Evolutionary conservation across 1,140 invertebrate genomes (phyloP), one percentile per base, ranked within the genome.

Genomic region (Cydia strobilella): DNA sequence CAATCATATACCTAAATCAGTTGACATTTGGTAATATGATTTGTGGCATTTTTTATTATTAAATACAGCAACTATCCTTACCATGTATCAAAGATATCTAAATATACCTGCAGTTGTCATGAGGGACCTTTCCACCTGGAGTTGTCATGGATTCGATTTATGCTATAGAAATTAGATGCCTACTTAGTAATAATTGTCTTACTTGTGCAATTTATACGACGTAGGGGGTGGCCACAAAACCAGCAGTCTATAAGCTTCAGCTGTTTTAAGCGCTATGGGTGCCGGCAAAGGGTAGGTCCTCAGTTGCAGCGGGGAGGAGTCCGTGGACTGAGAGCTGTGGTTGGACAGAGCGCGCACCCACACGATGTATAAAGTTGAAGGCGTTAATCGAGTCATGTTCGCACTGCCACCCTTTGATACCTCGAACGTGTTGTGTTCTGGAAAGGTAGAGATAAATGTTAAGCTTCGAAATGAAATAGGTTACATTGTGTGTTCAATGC

Each of bases 331-430:
- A 4, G 95, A 90, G n/a, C 93, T 94, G 69, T 95, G 94, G 72
- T 95, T 94, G 1, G 96, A 96, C 84, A 96, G 96, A 0, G 96
- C 96, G 15, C 94, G 91, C 9, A 97, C 94, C 94, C 95, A 96
- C 39, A 97, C 93, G 0, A 90, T 84, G 82, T 97, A 97, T 1
- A 93, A 90, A 25, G 95, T 95, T 73, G 94, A 94, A 0, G 96
- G 94, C 7, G 94, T 81, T 18, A 91, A 76, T 0, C 84, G 82
- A 6, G 82, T 82, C 78, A 92, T 82, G 45, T 87, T 82, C 77
- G 91, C 79, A 77, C 86, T 76, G 86, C 94, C 73, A 81, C 94
- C 84, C 82, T 93, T 76, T 0, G 86, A 83, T 75, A 91, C 85
- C 39, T 85, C 84, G 71, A 90, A 84, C 39, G 84, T 90, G 77